Percentiles rank a stretch among this genome's conserved stretches.
phyloP scores from a whole-genome alignment of 2,888 invertebrate species.

The Pammene fasciana region DNA sequence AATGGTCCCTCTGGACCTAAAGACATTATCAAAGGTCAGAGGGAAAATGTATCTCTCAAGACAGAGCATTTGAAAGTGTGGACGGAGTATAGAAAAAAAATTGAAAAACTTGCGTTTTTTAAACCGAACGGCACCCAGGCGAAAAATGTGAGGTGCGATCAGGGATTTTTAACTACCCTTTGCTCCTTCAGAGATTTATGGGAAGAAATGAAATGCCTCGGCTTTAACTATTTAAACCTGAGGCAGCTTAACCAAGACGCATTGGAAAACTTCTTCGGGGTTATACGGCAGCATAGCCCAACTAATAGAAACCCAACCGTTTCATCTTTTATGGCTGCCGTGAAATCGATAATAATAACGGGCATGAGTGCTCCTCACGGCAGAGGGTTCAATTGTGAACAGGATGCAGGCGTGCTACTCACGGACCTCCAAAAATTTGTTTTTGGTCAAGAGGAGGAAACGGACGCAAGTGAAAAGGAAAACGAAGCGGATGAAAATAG shows the following conservation, averaged over 20 bases:
- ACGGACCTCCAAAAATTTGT: slow-evolving; percentile 3
- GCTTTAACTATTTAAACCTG: slow-evolving; percentile 5
- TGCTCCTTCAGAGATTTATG: too few species aligned
- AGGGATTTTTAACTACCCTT: too few species aligned
- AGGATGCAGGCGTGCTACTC: background rate
- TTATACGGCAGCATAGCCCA: background rate
- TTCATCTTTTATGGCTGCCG: background rate
- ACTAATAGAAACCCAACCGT: slow-evolving; percentile 4
- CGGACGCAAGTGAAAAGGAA: background rate
- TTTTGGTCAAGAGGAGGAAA: background rate
- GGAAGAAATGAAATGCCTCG: background rate
- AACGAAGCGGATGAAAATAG: background rate
- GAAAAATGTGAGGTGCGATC: too few species aligned
- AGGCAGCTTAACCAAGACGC: slow-evolving; percentile 3
- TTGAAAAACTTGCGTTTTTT: too few species aligned
- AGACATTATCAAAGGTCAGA: too few species aligned
- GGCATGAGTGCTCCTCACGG: background rate
- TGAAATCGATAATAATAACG: background rate
- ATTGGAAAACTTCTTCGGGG: slow-evolving; percentile 4
- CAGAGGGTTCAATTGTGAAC: background rate
- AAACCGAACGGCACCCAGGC: too few species aligned
- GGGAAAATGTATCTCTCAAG: too few species aligned
- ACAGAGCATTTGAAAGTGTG: too few species aligned
- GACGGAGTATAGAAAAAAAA: too few species aligned
- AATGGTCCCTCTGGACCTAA: too few species aligned